Conservation (phyloP, 2,113 vertebrate species). For the Tenrec ecaudatus region DNA sequence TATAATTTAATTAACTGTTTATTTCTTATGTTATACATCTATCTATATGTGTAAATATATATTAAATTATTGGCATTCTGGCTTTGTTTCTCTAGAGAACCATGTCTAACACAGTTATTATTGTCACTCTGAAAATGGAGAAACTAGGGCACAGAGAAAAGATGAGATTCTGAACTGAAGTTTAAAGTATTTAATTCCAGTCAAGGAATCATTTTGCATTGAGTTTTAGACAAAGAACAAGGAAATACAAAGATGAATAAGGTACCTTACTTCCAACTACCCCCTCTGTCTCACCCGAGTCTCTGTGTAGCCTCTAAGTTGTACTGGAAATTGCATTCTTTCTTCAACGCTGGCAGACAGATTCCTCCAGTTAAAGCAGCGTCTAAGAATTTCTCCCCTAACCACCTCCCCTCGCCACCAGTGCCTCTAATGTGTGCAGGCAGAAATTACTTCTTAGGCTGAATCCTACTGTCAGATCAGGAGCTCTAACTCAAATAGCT, state of each 20-base stretch:
- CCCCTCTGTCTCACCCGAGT: background rate
- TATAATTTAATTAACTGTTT: too few species aligned
- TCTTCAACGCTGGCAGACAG: background rate
- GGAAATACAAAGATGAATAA: conserved; percentile 10
- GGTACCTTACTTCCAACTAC: background rate
- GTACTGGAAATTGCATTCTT: background rate
- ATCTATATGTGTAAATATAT: too few species aligned
- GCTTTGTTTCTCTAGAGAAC: too few species aligned
- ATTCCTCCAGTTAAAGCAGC: background rate
- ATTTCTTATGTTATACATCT: too few species aligned
- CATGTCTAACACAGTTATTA: background rate
- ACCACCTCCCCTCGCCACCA: background rate
- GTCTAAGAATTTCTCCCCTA: background rate
- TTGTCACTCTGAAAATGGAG: background rate
- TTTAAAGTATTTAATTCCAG: background rate
- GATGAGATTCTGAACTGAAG: background rate
- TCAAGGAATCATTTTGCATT: background rate
- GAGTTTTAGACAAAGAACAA: conserved; percentile 40
- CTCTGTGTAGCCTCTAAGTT: background rate
- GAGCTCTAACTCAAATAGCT: background rate
- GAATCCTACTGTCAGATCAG: background rate
- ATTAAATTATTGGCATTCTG: too few species aligned
- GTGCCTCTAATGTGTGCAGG: background rate
- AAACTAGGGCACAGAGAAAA: conserved; percentile 29
- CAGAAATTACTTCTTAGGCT: background rate